Percentiles rank a stretch among this genome's conserved stretches.
These are phyloP conservation scores for Apodemia hepburni DNA, from an alignment of 2,888 invertebrate genomes.

Conservation along the genomic window DNA sequence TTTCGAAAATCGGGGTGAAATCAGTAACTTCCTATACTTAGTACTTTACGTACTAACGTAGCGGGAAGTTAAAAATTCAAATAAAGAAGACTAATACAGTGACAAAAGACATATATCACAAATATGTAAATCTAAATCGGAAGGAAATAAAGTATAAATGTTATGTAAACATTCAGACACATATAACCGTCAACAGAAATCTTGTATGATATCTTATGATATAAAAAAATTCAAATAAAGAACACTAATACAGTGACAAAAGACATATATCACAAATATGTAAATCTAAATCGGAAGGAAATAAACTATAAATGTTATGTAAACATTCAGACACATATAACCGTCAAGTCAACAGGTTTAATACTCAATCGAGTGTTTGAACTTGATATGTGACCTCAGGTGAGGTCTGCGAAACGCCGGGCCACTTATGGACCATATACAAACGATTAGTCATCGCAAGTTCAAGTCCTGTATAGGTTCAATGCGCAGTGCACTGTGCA, in stretches of 20 bases:
- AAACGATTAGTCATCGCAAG: constrained; percentile 47
- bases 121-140: constrained; percentile 17
- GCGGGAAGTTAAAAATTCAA: too few relatives aligned
- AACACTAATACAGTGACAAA: too few relatives aligned
- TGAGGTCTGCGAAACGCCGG: constrained; percentile 46
- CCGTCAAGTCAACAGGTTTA: constrained; percentile 34
- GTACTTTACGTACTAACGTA: too few relatives aligned
- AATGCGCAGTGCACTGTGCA: neutral
- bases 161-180: constrained; percentile 36
- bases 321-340: constrained; percentile 34
- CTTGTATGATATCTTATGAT: too few relatives aligned
- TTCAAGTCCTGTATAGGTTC: constrained; percentile 12
- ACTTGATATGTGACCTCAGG: constrained; percentile 71
- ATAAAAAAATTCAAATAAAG: too few relatives aligned
- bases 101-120: neutral
- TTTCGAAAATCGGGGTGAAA: too few relatives aligned
- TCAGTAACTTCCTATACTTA: too few relatives aligned
- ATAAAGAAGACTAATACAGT: too few relatives aligned
- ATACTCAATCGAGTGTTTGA: constrained; percentile 50
- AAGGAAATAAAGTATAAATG: constrained; percentile 28
- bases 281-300: constrained; percentile 23
- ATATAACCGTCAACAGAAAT: constrained; percentile 32
- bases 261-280: constrained; percentile 3
- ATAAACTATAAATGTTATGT: constrained; percentile 34
- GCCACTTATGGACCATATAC: constrained; percentile 47